Base-by-base conservation (phyloP, 2,888 invertebrate genomes). In the Cerastis rubricosa region DNA sequence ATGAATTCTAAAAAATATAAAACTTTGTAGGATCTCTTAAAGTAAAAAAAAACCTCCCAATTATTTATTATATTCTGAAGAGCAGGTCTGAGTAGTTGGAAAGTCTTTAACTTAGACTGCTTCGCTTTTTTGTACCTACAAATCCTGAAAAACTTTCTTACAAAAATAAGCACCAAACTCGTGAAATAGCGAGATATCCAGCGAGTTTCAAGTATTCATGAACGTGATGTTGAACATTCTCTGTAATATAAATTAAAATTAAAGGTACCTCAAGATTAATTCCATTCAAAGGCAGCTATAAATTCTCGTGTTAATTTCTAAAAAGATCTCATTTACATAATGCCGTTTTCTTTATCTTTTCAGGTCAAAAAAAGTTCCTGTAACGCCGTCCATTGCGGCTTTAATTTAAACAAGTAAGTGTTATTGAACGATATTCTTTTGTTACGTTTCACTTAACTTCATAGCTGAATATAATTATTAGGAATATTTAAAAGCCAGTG, bases 341-440 rank as follows among this genome's bases (percentile, higher is more conserved):
- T 78, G 63, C 57, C 76, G 64, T 89, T 88, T 84, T 88, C 87
- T 87, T 84, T 90, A 93, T 92, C 89, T 89, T 95, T 95, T 76
- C 95, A 96, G 96, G 94, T 95, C 91, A 90, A 93, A 87, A n/a
- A 89, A 91, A 94, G 95, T 95, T 95, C 96, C 96, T 95, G 93
- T 91, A 87, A 90, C 92, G 95, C 93, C 95, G 94, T 94, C 94
- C 93, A 89, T 89, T 91, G 90, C 93, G 94, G 93, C 94, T 93
- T 92, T 91, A 92, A 92, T 91, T 90, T 92, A 92, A 93, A 92
- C 92, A 94, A 94, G 96, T 96, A 84, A 93, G 95, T 94, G 82
- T 81, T 84, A 77, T 81, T 83, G 69, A 76, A 81, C 77, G 49
- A 43, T 67, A 68, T 11, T 70, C 68, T 78, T 71, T 74, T 65